Evolutionary conservation across 2,888 invertebrate species (phyloP).

Genomic region (Drosophila pseudotakahashii): DNA sequence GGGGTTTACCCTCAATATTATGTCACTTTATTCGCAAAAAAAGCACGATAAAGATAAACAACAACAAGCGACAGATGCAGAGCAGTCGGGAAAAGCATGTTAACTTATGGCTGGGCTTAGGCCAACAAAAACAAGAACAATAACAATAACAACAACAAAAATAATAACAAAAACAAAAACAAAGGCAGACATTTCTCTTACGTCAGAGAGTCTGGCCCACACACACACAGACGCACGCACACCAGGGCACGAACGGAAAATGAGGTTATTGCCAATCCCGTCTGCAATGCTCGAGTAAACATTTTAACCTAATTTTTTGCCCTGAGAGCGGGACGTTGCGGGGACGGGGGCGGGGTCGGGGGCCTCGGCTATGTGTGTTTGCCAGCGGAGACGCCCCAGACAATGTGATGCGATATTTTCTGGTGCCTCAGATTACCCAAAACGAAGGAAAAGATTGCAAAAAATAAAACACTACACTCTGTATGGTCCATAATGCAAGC

Average conservation of each 20-base stretch:
- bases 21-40: constrained; percentile 42
- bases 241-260: constrained; percentile 27
- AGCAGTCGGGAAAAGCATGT: constrained; percentile 24
- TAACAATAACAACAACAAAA: constrained; percentile 36
- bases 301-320: constrained; percentile 62
- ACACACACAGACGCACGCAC: constrained; percentile 10
- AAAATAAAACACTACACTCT: constrained; percentile 2
- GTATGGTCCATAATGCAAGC: constrained; percentile 2
- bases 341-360: background rate
- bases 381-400: constrained; percentile 26
- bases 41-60: constrained; percentile 26
- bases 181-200: constrained; percentile 49
- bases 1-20: constrained; percentile 28
- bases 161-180: constrained; percentile 31
- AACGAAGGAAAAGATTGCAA: constrained; percentile 5
- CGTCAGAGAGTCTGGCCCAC: constrained; percentile 45
- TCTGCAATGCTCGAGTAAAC: constrained; percentile 58
- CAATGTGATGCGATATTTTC: constrained; percentile 42
- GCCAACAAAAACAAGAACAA: constrained; percentile 43
- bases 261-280: constrained; percentile 61
- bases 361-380: background rate
- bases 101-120: constrained; percentile 42
- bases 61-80: constrained; percentile 47
- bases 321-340: constrained; percentile 7
- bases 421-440: constrained; percentile 47